These are phyloP conservation scores for Capitella teleta DNA, from an alignment of 1,140 invertebrate species.

Conservation along the genomic window DNA sequence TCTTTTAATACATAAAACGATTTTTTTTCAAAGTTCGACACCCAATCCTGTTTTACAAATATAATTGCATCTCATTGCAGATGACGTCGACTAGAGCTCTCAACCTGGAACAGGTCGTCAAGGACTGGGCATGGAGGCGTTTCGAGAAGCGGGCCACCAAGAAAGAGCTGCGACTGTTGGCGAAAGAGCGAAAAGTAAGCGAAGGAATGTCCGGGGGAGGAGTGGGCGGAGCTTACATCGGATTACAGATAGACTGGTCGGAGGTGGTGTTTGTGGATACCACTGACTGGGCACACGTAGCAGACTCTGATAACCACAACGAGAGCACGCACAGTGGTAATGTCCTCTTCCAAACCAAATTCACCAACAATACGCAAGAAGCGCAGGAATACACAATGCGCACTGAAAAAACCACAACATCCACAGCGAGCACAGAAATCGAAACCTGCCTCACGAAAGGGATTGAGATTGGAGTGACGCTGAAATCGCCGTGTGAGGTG, in stretches of 20 bases:
- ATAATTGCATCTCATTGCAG: too few species aligned
- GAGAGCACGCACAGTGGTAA: not conserved
- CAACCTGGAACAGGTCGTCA: conserved; percentile 38
- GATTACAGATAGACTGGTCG: conserved; percentile 38
- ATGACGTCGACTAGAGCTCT: conserved; percentile 19
- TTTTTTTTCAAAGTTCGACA: too few species aligned
- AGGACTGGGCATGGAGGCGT: conserved; percentile 40
- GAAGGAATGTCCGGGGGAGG: too few species aligned
- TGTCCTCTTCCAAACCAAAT: conserved; percentile 15
- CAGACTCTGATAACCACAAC: not conserved
- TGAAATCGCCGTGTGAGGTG: conserved; percentile 43
- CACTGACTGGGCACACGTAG: not conserved
- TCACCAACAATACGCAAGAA: conserved; percentile 42
- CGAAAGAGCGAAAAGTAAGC: conserved; percentile 19
- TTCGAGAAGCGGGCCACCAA: conserved; percentile 30
- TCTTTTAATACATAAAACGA: too few species aligned
- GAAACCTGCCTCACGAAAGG: conserved; percentile 43
- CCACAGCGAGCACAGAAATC: conserved; percentile 32
- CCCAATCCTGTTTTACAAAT: too few species aligned
- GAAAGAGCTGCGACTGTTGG: not conserved
- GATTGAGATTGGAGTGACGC: conserved; percentile 40
- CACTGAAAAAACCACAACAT: conserved; percentile 42
- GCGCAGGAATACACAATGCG: conserved; percentile 45
- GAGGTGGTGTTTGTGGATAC: conserved; percentile 30
- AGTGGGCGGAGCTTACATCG: conserved; percentile 23